Conservation (phyloP, 2,888 invertebrate genomes). For the Masnerella sp. region DNA sequence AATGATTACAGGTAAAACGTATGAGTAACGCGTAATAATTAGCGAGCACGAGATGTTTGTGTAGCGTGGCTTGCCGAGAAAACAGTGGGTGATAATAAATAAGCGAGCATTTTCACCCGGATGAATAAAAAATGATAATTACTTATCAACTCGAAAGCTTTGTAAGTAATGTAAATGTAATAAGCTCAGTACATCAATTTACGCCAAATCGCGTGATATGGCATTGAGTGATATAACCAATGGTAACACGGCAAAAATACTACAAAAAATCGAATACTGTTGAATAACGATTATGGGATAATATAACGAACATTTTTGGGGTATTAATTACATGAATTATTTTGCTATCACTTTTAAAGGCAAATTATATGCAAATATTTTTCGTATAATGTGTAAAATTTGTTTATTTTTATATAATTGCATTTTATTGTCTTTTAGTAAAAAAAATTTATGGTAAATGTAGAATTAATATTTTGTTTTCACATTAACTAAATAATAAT, state of each 20-base stretch:
- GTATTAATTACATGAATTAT: no score
- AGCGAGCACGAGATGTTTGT: slow-evolving; percentile 31
- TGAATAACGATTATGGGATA: no score
- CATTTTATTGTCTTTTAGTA: no score
- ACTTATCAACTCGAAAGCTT: slow-evolving; percentile 33
- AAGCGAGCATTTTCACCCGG: slow-evolving; percentile 16
- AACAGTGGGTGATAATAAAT: slow-evolving; percentile 28
- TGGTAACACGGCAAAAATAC: slow-evolving; percentile 13
- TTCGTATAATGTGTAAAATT: no score
- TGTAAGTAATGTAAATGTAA: slow-evolving; percentile 16
- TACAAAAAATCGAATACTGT: slow-evolving; percentile 15
- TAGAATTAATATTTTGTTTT: no score
- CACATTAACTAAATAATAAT: no score
- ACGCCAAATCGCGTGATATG: slow-evolving; percentile 43
- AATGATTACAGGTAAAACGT: slow-evolving; percentile 26
- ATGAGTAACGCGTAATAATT: slow-evolving; percentile 25
- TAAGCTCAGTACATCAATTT: slow-evolving; percentile 25
- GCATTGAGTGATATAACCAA: slow-evolving; percentile 43
- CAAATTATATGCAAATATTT: no score
- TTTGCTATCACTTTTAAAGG: no score
- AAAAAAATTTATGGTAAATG: no score
- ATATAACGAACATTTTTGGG: no score
- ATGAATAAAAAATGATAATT: slow-evolving; percentile 25
- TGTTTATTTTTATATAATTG: no score
- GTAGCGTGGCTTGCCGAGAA: slow-evolving; percentile 7